These are phyloP conservation scores for Hydrotaea cyrtoneurina DNA, from an alignment of 2,888 invertebrate genomes.

Conservation along the genomic window DNA sequence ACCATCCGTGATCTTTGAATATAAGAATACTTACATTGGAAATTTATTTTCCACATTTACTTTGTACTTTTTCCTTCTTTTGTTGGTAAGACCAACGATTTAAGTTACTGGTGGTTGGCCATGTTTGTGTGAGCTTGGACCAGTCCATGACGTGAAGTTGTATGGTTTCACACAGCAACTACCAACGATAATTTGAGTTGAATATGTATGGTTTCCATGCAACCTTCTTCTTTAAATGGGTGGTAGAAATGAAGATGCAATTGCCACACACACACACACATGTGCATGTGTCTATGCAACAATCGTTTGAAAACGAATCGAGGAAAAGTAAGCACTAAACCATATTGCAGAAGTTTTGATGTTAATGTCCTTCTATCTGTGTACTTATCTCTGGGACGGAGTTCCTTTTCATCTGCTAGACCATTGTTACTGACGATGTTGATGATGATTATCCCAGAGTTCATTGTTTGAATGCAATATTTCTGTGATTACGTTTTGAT, in stretches of 20 bases:
- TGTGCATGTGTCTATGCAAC: too few species aligned
- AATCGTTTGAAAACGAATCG: not conserved
- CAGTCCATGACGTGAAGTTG: not conserved
- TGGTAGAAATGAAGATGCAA: not conserved
- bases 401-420: conserved; percentile 15
- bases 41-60: conserved; percentile 17
- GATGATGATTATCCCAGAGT: conserved; percentile 27
- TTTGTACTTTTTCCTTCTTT: not conserved
- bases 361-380: conserved; percentile 34
- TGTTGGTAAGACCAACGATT: not conserved
- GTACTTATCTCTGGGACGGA: conserved; percentile 29
- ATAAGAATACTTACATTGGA: conserved; percentile 20
- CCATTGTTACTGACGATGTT: conserved; percentile 27
- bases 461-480: conserved; percentile 41
- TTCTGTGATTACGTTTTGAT: conserved; percentile 45
- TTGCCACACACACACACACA: not conserved
- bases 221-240: not conserved
- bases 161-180: conserved; percentile 24
- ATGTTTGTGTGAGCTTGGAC: not conserved
- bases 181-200: conserved; percentile 27
- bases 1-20: conserved; percentile 26
- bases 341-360: conserved; percentile 21
- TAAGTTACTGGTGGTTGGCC: not conserved
- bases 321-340: conserved; percentile 10
- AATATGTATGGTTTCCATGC: conserved; percentile 22